Percentiles rank a stretch among this genome's conserved stretches.
Conservation (phyloP, 2,113 vertebrate species). For the Gasterosteus aculeatus region DNA sequence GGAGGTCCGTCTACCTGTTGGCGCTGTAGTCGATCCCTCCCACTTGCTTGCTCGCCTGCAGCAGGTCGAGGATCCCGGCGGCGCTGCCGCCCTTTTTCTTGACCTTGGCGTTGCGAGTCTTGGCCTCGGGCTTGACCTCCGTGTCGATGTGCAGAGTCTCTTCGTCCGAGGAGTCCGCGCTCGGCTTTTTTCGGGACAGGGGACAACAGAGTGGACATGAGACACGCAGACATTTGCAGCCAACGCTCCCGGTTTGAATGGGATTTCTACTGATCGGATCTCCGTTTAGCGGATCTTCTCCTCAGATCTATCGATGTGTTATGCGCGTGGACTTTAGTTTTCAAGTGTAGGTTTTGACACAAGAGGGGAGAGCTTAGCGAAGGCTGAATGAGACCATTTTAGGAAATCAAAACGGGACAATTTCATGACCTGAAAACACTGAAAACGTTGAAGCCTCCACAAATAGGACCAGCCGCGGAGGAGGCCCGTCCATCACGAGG, state of each 20-base stretch:
- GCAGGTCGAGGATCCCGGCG: constrained; percentile 92
- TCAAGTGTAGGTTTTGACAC: background rate
- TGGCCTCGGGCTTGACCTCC: constrained; percentile 80
- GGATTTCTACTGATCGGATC: background rate
- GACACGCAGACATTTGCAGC: background rate
- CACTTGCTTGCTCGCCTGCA: constrained; percentile 99
- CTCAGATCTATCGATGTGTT: no score
- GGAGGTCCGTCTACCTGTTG: constrained; percentile 87
- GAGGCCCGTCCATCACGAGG: background rate
- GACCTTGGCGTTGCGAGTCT: constrained; percentile 89
- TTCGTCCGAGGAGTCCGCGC: constrained; percentile 92
- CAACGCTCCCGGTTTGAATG: background rate
- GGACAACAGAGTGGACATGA: constrained; percentile 13
- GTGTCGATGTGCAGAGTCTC: constrained; percentile 97
- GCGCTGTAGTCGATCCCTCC: constrained; percentile 95
- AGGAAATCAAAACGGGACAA: background rate
- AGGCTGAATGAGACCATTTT: background rate
- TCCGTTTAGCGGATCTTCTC: background rate
- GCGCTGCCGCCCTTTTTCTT: constrained; percentile 91
- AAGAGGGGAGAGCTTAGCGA: no score
- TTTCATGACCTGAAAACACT: background rate
- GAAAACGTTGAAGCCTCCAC: no score
- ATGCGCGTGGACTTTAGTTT: background rate
- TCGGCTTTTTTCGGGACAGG: constrained; percentile 71
- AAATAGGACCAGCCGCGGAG: background rate